Evolutionary conservation across 2,113 vertebrate species (phyloP).

Genomic region (Tragelaphus imberbis): DNA sequence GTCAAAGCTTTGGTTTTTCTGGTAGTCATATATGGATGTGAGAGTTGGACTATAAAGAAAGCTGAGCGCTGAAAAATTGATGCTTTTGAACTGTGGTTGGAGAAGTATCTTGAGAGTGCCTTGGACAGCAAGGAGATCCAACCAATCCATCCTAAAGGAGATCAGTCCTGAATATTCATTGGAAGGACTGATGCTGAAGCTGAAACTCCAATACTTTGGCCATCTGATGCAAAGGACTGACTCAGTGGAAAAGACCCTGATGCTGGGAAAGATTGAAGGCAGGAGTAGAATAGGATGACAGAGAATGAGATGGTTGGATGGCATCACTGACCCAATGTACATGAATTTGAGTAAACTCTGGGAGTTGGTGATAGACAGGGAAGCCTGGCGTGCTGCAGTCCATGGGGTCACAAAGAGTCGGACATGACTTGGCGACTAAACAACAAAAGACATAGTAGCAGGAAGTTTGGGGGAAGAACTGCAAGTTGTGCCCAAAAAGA

Average conservation of each 20-base stretch:
- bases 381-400: accelerated
- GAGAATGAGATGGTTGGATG: neutral
- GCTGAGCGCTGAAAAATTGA: accelerated
- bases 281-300: neutral
- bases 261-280: neutral
- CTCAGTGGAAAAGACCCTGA: neutral
- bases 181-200: neutral
- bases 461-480: neutral
- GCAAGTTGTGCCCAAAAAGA: neutral
- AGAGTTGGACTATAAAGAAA: neutral
- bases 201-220: neutral
- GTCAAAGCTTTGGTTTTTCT: neutral
- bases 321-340: neutral
- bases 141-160: neutral
- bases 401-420: accelerated
- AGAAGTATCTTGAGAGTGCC: neutral
- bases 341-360: neutral
- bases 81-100: neutral
- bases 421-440: neutral
- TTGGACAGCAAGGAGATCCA: neutral
- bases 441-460: neutral
- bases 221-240: neutral
- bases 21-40: neutral
- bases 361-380: neutral
- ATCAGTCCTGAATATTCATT: neutral